These are phyloP conservation scores for Megaleporinus macrocephalus DNA, from an alignment of 2,113 vertebrate species.

Conservation along the genomic window DNA sequence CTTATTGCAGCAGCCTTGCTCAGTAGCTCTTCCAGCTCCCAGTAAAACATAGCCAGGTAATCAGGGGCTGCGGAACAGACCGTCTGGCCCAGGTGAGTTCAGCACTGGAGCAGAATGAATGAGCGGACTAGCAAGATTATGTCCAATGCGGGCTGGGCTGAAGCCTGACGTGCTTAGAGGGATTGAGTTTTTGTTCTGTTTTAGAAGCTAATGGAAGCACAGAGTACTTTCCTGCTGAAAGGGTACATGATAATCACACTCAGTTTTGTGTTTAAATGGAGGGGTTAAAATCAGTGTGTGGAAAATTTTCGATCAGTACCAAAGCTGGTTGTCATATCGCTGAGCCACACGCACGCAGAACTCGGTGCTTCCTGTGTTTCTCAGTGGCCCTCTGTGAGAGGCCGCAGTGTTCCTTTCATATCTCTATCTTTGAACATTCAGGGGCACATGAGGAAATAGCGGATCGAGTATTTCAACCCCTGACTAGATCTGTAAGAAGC, in stretches of 20 bases:
- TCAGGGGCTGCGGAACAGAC: neutral
- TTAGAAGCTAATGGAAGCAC: neutral
- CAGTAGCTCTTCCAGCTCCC: neutral
- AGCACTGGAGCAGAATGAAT: neutral
- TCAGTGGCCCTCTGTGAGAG: conserved; percentile 74
- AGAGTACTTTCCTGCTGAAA: neutral
- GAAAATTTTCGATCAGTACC: neutral
- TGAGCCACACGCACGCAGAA: conserved; percentile 67
- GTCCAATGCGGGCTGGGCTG: conserved; percentile 13
- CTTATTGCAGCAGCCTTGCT: neutral
- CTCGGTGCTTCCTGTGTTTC: conserved; percentile 74
- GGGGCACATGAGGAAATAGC: conserved; percentile 84
- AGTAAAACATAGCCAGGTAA: neutral
- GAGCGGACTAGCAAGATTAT: neutral
- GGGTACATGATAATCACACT: conserved; percentile 17
- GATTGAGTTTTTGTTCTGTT: neutral
- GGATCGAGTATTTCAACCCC: conserved; percentile 81
- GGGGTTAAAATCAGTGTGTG: neutral
- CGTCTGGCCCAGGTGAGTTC: neutral
- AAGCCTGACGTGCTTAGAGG: neutral
- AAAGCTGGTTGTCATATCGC: conserved; percentile 26
- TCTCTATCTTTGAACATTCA: conserved; percentile 84
- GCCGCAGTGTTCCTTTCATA: conserved; percentile 79
- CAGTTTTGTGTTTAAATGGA: neutral
- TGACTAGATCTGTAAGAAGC: conserved; percentile 83